These are phyloP conservation scores for Glomeris marginata DNA, from an alignment of 2,888 invertebrate genomes.

Conservation along the genomic window DNA sequence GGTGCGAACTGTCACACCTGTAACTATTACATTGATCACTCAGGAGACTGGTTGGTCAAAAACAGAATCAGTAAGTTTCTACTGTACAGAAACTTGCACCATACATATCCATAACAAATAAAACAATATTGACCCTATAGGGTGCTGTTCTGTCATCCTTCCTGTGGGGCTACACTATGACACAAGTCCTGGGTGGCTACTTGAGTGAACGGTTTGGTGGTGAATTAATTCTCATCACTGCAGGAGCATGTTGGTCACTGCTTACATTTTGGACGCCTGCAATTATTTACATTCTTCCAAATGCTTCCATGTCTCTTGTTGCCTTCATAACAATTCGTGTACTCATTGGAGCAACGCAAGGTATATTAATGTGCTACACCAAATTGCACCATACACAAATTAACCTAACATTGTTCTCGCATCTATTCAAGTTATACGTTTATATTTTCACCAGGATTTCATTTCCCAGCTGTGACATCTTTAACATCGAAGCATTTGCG, in stretches of 20 bases:
- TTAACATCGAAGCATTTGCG: conserved; percentile 47
- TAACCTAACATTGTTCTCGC: neutral
- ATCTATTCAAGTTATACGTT: conserved; percentile 1
- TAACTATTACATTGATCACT: conserved; percentile 45
- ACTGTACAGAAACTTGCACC: no score
- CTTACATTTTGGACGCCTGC: conserved; percentile 42
- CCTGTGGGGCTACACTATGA: conserved; percentile 58
- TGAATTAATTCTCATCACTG: conserved; percentile 44
- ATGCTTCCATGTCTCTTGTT: conserved; percentile 36
- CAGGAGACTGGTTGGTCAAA: conserved; percentile 50
- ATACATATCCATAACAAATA: neutral
- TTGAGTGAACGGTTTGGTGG: conserved; percentile 46
- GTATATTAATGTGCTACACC: conserved; percentile 19
- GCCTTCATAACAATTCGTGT: conserved; percentile 44
- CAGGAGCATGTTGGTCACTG: conserved; percentile 43
- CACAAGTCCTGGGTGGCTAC: conserved; percentile 42
- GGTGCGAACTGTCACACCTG: conserved; percentile 48
- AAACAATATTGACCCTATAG: conserved; percentile 18
- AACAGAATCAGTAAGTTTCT: conserved; percentile 37
- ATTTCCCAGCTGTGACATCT: conserved; percentile 54
- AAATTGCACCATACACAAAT: neutral
- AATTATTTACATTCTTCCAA: conserved; percentile 34
- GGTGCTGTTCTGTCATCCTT: conserved; percentile 54
- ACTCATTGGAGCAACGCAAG: conserved; percentile 48
- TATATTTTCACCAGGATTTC: conserved; percentile 35